These are phyloP conservation scores for Elachura formosa DNA, from an alignment of 2,113 vertebrate genomes.

Conservation along the genomic window DNA sequence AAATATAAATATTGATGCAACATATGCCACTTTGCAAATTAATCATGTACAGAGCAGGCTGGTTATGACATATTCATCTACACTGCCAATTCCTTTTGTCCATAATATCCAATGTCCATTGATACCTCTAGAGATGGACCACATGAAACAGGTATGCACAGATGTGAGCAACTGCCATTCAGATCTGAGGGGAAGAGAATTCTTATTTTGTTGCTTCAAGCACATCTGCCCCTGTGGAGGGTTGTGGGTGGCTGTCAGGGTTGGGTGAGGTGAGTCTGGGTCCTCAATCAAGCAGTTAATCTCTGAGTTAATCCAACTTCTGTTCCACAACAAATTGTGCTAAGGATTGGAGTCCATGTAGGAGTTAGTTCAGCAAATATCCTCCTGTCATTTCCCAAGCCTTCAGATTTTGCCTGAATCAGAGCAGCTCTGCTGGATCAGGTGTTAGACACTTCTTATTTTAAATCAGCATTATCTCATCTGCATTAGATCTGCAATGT, in stretches of 20 bases:
- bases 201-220: background rate
- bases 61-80: background rate
- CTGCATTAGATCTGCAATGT: background rate
- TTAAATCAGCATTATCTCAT: background rate
- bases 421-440: background rate
- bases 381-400: background rate
- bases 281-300: background rate
- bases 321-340: background rate
- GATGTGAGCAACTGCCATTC: background rate
- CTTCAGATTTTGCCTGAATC: background rate
- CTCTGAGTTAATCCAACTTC: background rate
- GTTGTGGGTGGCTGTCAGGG: background rate
- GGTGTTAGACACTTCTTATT: background rate
- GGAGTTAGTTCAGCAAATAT: background rate
- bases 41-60: background rate
- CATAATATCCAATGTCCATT: background rate
- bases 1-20: conserved; percentile 42
- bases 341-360: background rate
- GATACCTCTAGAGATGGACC: background rate
- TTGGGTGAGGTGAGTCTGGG: background rate
- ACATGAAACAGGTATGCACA: background rate
- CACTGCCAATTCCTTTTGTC: background rate
- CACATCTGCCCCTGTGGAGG: background rate
- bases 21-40: conserved; percentile 37
- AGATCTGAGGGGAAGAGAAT: background rate